Base-by-base conservation (phyloP, 2,888 invertebrate genomes). In the Lymantria dispar region DNA sequence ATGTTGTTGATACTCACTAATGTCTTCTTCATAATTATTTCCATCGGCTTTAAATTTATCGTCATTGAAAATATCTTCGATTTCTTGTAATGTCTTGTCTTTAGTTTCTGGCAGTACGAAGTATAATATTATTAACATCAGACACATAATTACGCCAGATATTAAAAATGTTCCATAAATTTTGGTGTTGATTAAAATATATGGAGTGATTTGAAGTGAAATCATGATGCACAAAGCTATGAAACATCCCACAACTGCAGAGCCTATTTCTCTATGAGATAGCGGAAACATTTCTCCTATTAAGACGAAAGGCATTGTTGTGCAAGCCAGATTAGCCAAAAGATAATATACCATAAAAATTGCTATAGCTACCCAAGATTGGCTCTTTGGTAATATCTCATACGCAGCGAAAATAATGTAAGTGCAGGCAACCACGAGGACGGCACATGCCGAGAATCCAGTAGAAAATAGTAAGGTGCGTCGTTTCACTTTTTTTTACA, bases 281-380 rank as follows among this genome's bases (percentile, higher is more conserved):
- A 87, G 68, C 0, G 87, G 87, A 38, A 79, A 80, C 7, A 87
- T 51, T 59, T 87, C 87, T 0, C 87, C 87, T 29, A 83, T 52
- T 11, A 87, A 66, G 1, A 78, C 76, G 12, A 83, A 52, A 0
- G 87, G 79, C 47, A 87, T 82, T 0, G 83, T 76, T 7, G 82
- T 77, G 47, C 83, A 81, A 1, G 86, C 87, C 14, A 86, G 72
- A 56, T 85, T 87, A 0, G 70, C 70, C 13, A 85, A 51, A 13
- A 83, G 63, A 42, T 83, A 83, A 53, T 78, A 86, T 0, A 72
- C 22, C 0, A 71, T 65, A 15, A 85, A 80, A 10, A 86, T 43
- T 0, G 58, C 39, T 29, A 80, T 52, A 0, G 83, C 72, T 47
- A 85, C 63, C 72, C 74, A 76, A 0, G 70, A 36, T 14, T 60